Conservation (phyloP, 2,888 invertebrate genomes). For the Polymixis flavicincta region DNA sequence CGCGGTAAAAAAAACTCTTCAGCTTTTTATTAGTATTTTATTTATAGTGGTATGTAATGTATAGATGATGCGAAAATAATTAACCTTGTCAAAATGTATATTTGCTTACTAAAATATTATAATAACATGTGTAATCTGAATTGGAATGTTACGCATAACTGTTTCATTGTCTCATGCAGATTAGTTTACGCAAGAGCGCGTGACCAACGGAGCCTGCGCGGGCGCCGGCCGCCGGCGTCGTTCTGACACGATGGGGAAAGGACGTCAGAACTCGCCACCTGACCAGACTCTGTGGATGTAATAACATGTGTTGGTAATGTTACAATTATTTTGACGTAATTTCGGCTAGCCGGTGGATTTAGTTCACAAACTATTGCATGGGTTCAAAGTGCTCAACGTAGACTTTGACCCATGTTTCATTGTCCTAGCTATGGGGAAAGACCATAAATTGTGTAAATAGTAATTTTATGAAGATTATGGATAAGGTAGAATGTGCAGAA, state of each 20-base stretch:
- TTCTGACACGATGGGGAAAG: slow-evolving; percentile 62
- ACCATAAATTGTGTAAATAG: not conserved
- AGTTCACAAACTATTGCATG: slow-evolving; percentile 25
- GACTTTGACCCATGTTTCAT: not conserved
- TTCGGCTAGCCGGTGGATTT: slow-evolving; percentile 23
- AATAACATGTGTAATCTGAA: slow-evolving; percentile 53
- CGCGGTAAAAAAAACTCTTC: too few species aligned
- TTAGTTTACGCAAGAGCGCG: slow-evolving; percentile 72
- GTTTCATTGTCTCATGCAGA: slow-evolving; percentile 74
- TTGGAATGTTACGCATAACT: slow-evolving; percentile 57
- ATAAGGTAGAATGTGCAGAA: not conserved
- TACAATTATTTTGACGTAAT: slow-evolving; percentile 53
- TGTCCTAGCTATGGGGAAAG: not conserved
- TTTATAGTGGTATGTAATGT: too few species aligned
- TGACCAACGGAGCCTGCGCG: slow-evolving; percentile 54
- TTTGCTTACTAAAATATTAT: slow-evolving; percentile 29
- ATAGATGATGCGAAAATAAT: slow-evolving; percentile 8
- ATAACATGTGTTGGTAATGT: slow-evolving; percentile 56
- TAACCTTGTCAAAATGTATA: slow-evolving; percentile 11
- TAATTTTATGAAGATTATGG: not conserved
- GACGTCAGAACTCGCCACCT: slow-evolving; percentile 54
- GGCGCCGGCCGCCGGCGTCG: slow-evolving; percentile 28
- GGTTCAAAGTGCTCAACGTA: slow-evolving; percentile 8
- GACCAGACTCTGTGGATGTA: slow-evolving; percentile 57
- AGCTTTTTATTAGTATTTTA: too few species aligned